Conservation (phyloP, 2,797 vertebrate species). For the Notolepis coatsorum region DNA sequence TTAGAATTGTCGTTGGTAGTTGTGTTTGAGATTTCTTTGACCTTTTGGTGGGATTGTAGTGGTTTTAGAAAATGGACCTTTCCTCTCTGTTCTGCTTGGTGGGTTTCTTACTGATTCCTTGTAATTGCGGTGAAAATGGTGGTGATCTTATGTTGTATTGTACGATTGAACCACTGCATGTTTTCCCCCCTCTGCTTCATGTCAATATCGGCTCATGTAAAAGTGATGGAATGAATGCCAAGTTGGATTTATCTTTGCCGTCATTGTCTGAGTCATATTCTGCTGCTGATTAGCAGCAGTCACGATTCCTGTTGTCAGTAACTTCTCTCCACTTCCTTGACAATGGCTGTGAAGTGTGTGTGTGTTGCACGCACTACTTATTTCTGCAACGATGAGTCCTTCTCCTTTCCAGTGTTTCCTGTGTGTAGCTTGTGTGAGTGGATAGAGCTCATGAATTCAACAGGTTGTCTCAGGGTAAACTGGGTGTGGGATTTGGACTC, state of each 20-base stretch:
- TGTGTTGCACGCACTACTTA: background rate
- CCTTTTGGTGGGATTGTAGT: slow-evolving; percentile 19
- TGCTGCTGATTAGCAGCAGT: background rate
- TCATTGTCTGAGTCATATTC: background rate
- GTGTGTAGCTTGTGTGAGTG: slow-evolving; percentile 9
- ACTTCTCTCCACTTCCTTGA: slow-evolving; percentile 25
- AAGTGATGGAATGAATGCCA: slow-evolving; percentile 1
- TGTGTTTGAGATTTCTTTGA: slow-evolving; percentile 9
- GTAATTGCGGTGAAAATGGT: slow-evolving; percentile 11
- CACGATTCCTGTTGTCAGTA: slow-evolving; percentile 16
- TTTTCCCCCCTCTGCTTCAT: slow-evolving; percentile 24
- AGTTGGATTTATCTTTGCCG: background rate
- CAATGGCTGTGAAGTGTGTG: background rate
- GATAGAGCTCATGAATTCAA: slow-evolving; percentile 7
- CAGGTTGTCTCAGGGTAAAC: slow-evolving; percentile 53
- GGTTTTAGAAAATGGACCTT: slow-evolving; percentile 3
- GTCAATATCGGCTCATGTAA: slow-evolving; percentile 7
- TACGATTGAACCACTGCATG: background rate
- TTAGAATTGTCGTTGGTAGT: slow-evolving; percentile 1
- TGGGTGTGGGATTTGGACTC: slow-evolving; percentile 45
- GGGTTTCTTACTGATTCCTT: slow-evolving; percentile 25
- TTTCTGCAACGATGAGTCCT: slow-evolving; percentile 4
- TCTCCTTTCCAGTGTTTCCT: slow-evolving; percentile 13
- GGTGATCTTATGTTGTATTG: slow-evolving; percentile 3
- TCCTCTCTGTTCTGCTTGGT: background rate